Base-by-base conservation (phyloP, 2,888 invertebrate genomes). In the Cyrtodaria siliqua region DNA sequence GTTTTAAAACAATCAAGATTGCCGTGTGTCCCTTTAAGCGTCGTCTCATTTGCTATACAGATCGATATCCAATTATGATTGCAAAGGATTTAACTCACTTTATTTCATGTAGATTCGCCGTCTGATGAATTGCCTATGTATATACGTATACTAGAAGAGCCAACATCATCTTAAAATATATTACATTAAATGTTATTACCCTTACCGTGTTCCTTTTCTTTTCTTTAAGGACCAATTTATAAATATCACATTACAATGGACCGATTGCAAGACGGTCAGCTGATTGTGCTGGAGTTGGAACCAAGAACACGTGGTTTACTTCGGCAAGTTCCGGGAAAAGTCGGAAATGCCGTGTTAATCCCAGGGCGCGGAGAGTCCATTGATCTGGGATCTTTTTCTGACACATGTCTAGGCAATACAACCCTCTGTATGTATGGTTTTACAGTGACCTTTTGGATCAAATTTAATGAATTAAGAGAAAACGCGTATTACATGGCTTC, bases 381-480 rank as follows among this genome's bases (percentile, higher is more conserved):
- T 8, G 88, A 90, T 60, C 63, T 89, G 6, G 89, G 88, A 0
- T 78, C 87, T 38, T 84, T 89, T 42, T 53, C 71, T 4, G 84
- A 84, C 20, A 82, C 89, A 2, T 92, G 92, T 70, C 67, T 91
- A 18, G 91, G 90, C 16, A 86, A 92, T 67, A 82, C 90, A 16
- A 66, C 74, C 4, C 64, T 79, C 1, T 92, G 92, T 66, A 60
- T 81, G 29, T 86, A 89, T 64, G 92, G 92, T 1, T 79, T 92
- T 56, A 89, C 88, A 16, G 68, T 90, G 1, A 85, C 89, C 4
- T 83, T 87, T 40, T 92, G 91, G 90, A 78, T 91, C 20, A 84
- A 83, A 23, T 91, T 89, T 64, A 63, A 73, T n/a, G 70, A 85
- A 4, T 59, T 90, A 14, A 71, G 79, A 8, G 79, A 83, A 29